Base-by-base conservation (phyloP, 1,140 invertebrate species). In the Orchestia grillus region DNA sequence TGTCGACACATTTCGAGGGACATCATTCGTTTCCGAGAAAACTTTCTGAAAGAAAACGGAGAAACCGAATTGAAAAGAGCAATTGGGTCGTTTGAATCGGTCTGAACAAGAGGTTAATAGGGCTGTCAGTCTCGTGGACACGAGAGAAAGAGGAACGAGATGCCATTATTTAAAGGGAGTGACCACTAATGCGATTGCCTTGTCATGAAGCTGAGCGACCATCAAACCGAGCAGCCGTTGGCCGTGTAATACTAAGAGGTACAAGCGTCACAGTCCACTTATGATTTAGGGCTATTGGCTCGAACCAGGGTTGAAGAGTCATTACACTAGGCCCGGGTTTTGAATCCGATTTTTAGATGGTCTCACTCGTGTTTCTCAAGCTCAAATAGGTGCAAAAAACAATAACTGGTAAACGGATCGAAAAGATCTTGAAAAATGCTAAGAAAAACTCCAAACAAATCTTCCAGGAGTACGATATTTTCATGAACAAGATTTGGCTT, bases 31-130 rank as follows among this genome's bases (percentile, higher is more conserved):
- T 77, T 36, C 62, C 62, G 62, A 77, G 62, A 77, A 77, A 77
- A 77, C 62, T 23, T 77, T 77, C 62, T 77, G 62, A 77, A 77
- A 77, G 62, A 77, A 77, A 36, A 77, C 62, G 62, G 1, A 3
- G 62, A 36, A 15, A 77, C 62, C 15, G 62, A 77, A 77, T 77
- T 77, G 62, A 36, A 77, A 36, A 77, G 62, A 77, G 62, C 62
- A 77, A 77, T 77, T 77, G 62, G 62, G 62, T 77, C 62, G 62
- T 77, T 77, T 77, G 62, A 36, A 77, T 77, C 15, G 62, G 62
- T 77, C 62, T 77, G 62, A 77, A 77, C 62, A 77, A 77, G 62
- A 77, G 62, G 62, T 77, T 44, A 90, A 90, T 44, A 90, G 88
- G 43, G 41, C 88, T 90, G 88, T 90, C 88, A 90, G 88, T 44